A percentile compares a stretch with the other conserved stretches of the same genome.
Conservation (phyloP, 2,888 invertebrate species). For the Drosophila testacea region DNA sequence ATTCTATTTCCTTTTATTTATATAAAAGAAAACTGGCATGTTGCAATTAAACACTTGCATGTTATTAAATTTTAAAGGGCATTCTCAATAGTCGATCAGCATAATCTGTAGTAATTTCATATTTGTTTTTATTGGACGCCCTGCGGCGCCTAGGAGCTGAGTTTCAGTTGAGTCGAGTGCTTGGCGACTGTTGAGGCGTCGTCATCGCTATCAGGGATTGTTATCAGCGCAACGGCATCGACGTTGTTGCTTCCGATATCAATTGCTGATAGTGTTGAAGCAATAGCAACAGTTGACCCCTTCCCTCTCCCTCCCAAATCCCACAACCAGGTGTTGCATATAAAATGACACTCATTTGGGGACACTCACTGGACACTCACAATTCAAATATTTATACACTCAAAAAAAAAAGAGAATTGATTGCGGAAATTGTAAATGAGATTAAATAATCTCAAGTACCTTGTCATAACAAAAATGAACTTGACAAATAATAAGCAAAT, state of each 20-base stretch:
- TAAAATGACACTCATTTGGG: neutral
- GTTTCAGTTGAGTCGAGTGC: neutral
- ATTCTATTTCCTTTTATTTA: no score
- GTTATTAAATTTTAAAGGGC: slow-evolving; percentile 13
- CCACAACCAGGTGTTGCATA: slow-evolving; percentile 27
- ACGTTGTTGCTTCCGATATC: slow-evolving; percentile 61
- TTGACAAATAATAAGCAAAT: neutral
- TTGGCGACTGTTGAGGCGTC: slow-evolving; percentile 15
- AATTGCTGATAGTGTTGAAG: slow-evolving; percentile 54
- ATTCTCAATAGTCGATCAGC: neutral
- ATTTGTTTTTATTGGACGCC: slow-evolving; percentile 31
- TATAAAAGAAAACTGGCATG: no score
- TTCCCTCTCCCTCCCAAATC: neutral
- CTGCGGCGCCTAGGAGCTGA: slow-evolving; percentile 42
- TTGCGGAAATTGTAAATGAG: neutral
- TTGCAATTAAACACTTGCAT: no score
- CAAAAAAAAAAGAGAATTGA: neutral
- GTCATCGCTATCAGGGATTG: slow-evolving; percentile 4
- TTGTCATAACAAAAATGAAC: neutral
- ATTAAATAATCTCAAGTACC: neutral
- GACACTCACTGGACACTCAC: neutral
- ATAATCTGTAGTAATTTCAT: neutral
- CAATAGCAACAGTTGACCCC: slow-evolving; percentile 16
- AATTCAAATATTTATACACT: slow-evolving; percentile 3
- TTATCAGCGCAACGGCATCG: slow-evolving; percentile 28